These are phyloP conservation scores for Sussaba pulchella DNA, from an alignment of 2,888 invertebrate genomes.

Conservation along the genomic window DNA sequence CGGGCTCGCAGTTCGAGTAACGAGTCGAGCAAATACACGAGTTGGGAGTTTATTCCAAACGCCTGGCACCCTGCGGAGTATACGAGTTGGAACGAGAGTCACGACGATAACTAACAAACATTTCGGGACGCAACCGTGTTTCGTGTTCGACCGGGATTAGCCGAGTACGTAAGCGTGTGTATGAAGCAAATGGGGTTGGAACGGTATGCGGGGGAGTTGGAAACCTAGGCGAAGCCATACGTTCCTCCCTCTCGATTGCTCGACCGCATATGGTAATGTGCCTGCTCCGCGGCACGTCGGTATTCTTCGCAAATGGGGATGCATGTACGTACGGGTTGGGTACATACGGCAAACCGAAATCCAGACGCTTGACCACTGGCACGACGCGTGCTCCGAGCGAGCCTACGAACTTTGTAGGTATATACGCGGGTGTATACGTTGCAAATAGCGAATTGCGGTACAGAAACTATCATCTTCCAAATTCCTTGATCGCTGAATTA, in stretches of 20 bases:
- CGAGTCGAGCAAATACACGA: not conserved
- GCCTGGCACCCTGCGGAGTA: not conserved
- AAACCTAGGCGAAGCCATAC: not conserved
- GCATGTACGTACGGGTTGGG: not conserved
- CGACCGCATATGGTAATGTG: slow-evolving; percentile 46
- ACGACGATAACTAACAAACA: slow-evolving; percentile 55
- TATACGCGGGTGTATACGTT: not conserved
- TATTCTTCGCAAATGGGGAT: slow-evolving; percentile 31
- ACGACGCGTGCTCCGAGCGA: slow-evolving; percentile 3
- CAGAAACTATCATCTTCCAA: not conserved
- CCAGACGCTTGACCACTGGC: slow-evolving; percentile 5
- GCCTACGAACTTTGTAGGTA: not conserved
- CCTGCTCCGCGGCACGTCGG: slow-evolving; percentile 33
- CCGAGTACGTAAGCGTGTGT: not conserved
- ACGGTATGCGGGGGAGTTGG: not conserved
- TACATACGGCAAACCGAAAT: slow-evolving; percentile 12
- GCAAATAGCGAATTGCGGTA: slow-evolving; percentile 2
- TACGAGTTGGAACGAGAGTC: slow-evolving; percentile 58
- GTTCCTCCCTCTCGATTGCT: not conserved
- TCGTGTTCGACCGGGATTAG: slow-evolving; percentile 56
- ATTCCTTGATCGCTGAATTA: too few relatives aligned
- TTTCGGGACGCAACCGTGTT: slow-evolving; percentile 65
- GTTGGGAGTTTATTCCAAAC: not conserved
- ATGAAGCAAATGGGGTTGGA: not conserved
- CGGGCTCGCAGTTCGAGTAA: not conserved